Conservation (phyloP, 2,113 vertebrate species). For the Panthera uncia region DNA sequence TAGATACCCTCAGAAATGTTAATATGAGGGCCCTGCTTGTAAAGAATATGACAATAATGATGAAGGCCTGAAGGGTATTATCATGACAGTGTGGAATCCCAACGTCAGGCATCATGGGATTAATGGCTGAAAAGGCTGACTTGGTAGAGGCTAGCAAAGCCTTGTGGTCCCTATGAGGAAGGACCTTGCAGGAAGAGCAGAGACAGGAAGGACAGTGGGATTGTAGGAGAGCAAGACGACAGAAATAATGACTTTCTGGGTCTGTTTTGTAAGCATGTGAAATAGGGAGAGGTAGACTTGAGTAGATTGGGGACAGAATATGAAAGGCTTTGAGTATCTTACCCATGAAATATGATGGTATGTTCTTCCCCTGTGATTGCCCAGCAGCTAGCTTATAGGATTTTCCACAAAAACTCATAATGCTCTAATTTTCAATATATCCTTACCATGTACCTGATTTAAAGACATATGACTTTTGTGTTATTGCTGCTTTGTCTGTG, state of each 20-base stretch:
- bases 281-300: neutral
- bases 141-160: neutral
- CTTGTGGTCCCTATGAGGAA: neutral
- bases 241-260: neutral
- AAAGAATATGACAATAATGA: neutral
- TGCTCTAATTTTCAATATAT: neutral
- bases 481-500: neutral
- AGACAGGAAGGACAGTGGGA: neutral
- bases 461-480: neutral
- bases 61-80: neutral
- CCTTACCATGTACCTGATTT: neutral
- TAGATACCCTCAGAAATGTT: neutral
- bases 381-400: neutral
- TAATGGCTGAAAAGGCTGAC: neutral
- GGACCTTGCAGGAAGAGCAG: neutral
- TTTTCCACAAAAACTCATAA: conserved; percentile 9
- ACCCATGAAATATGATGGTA: neutral
- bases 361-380: neutral
- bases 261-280: neutral
- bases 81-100: neutral
- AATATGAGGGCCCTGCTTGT: neutral
- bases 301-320: neutral
- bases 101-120: neutral
- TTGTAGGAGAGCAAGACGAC: fast-evolving
- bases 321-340: neutral